Evolutionary conservation across 2,113 vertebrate genomes (phyloP), one percentile per base, ranked within the genome.

Genomic region (Mola mola): DNA sequence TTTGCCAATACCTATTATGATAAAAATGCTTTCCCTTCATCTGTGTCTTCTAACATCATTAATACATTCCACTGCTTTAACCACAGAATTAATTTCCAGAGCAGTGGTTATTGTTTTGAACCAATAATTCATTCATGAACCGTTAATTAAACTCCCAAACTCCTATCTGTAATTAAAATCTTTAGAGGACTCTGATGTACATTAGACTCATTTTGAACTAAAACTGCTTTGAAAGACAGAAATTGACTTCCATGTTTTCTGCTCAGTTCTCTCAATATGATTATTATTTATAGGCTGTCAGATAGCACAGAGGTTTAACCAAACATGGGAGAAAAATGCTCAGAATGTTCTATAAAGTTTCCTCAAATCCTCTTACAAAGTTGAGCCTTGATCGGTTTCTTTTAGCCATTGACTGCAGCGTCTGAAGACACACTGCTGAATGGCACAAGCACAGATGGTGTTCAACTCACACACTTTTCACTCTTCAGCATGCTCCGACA

Each of bases 371-470:
- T 69, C 43, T 63, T 56, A 42, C 11, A 62, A 62, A 73, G 66
- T 48, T 53, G 42, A 56, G 48, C 41, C 62, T 42, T 15, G 31
- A 20, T 63, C 47, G 75, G 59, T 84, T 81, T 69, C 55, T 59
- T 75, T 75, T 21, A 48, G 56, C 59, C 36, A 38, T 34, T 40
- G 61, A 49, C 48, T 41, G 63, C 34, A 37, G 55, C 44, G 34
- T 49, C 37, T 60, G 34, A 47, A 25, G 53, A 20, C 41, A 9
- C 9, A 36, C 48, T 4, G 1, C 50, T 55, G 50, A 61, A 13
- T 20, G 29, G 65, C 63, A 66, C 19, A 37, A 25, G 50, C n/a
- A 19, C n/a, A 38, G 25, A 50, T 12, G 10, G 16, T 4, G 2
- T 17, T n/a, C 41, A 55, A 6, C 37, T 10, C 12, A 10, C n/a